Evolutionary conservation across 2,888 invertebrate species (phyloP).

Genomic region (Microctonus hyperodae): DNA sequence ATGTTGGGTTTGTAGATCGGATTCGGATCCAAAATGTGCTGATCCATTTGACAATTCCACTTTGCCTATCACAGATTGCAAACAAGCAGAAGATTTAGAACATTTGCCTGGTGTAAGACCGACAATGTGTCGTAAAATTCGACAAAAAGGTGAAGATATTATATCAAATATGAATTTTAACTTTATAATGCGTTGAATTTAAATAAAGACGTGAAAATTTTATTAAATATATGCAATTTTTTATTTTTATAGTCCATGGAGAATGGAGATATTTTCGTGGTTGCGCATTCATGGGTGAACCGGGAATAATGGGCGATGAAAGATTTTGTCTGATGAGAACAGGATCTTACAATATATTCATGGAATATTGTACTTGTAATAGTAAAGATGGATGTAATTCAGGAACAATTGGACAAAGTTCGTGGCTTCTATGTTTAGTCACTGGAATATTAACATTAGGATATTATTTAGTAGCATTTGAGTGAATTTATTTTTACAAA

Average conservation of each 20-base stretch:
- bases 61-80: conserved; percentile 84
- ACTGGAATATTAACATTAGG: conserved; percentile 35
- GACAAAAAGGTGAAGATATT: conserved; percentile 80
- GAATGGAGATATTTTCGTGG: conserved; percentile 88
- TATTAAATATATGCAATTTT: too few species aligned
- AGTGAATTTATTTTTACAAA: neutral
- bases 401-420: conserved; percentile 59
- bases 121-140: conserved; percentile 89
- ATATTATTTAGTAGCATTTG: conserved; percentile 26
- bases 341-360: conserved; percentile 91
- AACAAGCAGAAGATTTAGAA: conserved; percentile 67
- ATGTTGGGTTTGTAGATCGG: conserved; percentile 92
- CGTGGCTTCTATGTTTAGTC: conserved; percentile 37
- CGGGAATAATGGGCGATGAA: conserved; percentile 89
- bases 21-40: conserved; percentile 87
- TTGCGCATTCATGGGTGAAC: conserved; percentile 90
- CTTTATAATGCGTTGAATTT: too few species aligned
- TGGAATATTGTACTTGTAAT: conserved; percentile 92
- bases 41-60: conserved; percentile 93
- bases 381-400: conserved; percentile 92
- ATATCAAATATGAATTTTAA: neutral
- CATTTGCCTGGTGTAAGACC: conserved; percentile 76
- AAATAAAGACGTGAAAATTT: too few species aligned
- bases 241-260: conserved; percentile 85
- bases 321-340: conserved; percentile 90